Conservation (phyloP, 2,888 invertebrate genomes). For the Myopa tessellatipennis region DNA sequence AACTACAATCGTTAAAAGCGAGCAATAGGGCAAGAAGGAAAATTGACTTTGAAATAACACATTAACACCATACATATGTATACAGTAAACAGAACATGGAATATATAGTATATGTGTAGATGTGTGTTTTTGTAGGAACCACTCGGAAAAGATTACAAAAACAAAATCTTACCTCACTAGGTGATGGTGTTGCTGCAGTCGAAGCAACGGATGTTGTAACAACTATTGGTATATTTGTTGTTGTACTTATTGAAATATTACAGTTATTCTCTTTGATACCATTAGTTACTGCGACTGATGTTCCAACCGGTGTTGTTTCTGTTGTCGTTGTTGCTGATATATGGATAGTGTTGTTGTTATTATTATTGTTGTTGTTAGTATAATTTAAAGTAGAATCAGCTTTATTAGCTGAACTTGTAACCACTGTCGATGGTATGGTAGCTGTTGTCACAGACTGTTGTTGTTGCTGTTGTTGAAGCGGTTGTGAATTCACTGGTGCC, state of each 20-base stretch:
- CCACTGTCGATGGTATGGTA: slow-evolving; percentile 48
- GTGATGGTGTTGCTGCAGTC: slow-evolving; percentile 41
- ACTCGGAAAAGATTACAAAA: slow-evolving; percentile 25
- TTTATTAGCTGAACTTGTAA: slow-evolving; percentile 41
- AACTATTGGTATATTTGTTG: slow-evolving; percentile 56
- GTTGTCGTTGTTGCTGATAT: slow-evolving; percentile 48
- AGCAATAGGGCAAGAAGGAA: no score
- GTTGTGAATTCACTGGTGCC: slow-evolving; percentile 45
- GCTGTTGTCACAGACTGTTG: slow-evolving; percentile 51
- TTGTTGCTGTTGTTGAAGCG: slow-evolving; percentile 53
- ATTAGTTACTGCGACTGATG: slow-evolving; percentile 59
- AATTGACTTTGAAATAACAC: no score
- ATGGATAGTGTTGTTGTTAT: slow-evolving; percentile 51
- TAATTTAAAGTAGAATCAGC: slow-evolving; percentile 31
- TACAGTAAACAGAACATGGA: no score
- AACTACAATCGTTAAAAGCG: no score
- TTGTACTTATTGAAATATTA: slow-evolving; percentile 59
- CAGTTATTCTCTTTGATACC: slow-evolving; percentile 66
- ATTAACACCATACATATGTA: not conserved
- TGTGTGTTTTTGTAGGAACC: not conserved
- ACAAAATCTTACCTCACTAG: slow-evolving; percentile 50
- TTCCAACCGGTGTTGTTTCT: slow-evolving; percentile 50
- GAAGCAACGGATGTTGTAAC: slow-evolving; percentile 51
- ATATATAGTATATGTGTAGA: no score
- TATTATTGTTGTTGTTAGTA: slow-evolving; percentile 47